Evolutionary conservation across 2,888 invertebrate genomes (phyloP).

Genomic region (Mantis religiosa): DNA sequence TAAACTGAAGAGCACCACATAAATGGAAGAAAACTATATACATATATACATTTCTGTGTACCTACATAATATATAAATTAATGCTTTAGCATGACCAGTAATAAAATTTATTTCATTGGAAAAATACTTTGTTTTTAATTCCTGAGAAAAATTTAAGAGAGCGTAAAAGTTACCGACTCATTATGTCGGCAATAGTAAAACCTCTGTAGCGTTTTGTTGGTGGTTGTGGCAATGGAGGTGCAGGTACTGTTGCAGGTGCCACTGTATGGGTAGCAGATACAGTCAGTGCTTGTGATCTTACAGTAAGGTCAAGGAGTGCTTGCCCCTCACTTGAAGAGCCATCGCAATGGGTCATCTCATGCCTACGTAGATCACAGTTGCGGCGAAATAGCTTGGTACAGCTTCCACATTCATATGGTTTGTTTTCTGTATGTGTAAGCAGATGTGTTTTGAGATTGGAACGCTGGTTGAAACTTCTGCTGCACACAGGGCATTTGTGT

Average conservation of each 20-base stretch:
- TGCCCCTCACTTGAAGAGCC: constrained; percentile 9
- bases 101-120: neutral
- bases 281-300: neutral
- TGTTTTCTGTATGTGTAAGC: constrained; percentile 47
- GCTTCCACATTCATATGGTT: constrained; percentile 43
- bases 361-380: constrained; percentile 47
- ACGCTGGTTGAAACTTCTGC: constrained; percentile 46
- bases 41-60: neutral
- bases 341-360: constrained; percentile 43
- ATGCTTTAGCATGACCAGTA: neutral
- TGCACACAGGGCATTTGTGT: constrained; percentile 47
- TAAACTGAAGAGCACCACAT: neutral
- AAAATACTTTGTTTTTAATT: neutral
- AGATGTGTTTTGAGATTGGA: constrained; percentile 48
- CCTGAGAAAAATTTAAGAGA: neutral
- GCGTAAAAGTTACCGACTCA: constrained; percentile 62
- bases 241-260: constrained; percentile 34
- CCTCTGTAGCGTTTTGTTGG: constrained; percentile 58
- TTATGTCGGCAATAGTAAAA: constrained; percentile 84
- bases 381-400: constrained; percentile 46
- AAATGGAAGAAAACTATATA: neutral
- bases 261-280: neutral
- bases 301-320: constrained; percentile 17
- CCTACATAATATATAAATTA: neutral
- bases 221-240: constrained; percentile 26